phyloP scores from a whole-genome alignment of 2,113 vertebrate species.

The Deroptyus accipitrinus region DNA sequence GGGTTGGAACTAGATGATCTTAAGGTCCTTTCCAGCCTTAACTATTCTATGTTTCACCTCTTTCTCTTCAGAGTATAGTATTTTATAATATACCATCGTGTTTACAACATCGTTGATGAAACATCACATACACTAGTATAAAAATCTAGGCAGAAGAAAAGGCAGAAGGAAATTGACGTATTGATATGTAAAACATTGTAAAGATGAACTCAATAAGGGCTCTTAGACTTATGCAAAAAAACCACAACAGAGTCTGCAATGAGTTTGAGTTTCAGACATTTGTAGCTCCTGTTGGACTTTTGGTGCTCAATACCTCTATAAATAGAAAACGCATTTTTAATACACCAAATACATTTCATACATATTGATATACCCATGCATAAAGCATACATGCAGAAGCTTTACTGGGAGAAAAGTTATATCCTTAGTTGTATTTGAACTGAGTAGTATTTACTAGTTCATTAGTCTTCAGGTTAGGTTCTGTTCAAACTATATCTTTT shows the following conservation, averaged over 20 bases:
- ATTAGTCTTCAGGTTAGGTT: background rate
- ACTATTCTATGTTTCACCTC: background rate
- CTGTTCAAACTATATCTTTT: background rate
- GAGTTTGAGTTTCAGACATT: background rate
- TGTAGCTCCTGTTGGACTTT: background rate
- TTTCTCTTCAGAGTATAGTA: background rate
- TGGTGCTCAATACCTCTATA: background rate
- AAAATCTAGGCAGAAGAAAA: slow-evolving; percentile 9
- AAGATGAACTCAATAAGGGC: background rate
- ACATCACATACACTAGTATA: background rate
- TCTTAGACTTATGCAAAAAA: slow-evolving; percentile 1
- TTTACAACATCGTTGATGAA: background rate
- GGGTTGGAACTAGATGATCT: no score
- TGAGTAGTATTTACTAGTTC: background rate
- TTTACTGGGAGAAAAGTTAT: background rate
- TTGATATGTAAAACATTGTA: background rate
- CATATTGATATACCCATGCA: background rate
- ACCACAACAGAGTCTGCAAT: background rate
- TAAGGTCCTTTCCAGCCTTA: no score
- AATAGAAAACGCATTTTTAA: background rate
- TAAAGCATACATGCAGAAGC: background rate
- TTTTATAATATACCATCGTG: background rate
- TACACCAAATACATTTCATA: background rate
- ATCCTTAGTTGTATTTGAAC: background rate
- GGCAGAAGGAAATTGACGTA: background rate